Conservation (phyloP, 2,113 vertebrate species). For the Hyperoodon ampullatus region DNA sequence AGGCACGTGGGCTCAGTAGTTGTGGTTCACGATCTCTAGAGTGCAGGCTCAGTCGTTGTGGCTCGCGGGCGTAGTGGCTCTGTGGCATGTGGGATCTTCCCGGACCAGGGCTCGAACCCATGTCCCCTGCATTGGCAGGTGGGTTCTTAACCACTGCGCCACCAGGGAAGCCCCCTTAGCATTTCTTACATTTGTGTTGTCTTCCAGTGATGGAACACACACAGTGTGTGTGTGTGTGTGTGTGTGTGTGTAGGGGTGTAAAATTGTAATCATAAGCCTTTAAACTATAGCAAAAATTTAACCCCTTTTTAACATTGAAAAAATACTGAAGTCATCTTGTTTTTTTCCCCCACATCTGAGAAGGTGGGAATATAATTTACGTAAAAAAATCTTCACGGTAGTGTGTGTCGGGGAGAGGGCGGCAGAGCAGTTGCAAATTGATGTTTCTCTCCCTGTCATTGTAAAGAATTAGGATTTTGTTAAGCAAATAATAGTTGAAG, state of each 20-base stretch:
- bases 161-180: too few relatives aligned
- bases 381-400: background rate
- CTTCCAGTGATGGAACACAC: background rate
- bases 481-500: background rate
- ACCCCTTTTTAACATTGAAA: background rate
- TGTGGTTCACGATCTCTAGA: too few relatives aligned
- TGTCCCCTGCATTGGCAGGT: too few relatives aligned
- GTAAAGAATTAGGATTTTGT: background rate
- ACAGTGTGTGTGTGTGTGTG: too few relatives aligned
- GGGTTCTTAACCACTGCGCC: too few relatives aligned
- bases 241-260: background rate
- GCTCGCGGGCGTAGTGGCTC: too few relatives aligned
- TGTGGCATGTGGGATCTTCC: too few relatives aligned
- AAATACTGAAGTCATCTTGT: background rate
- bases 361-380: too few relatives aligned
- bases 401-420: background rate
- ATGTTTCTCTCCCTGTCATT: background rate
- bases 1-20: too few relatives aligned
- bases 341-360: background rate
- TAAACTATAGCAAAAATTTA: background rate
- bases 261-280: background rate
- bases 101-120: too few relatives aligned
- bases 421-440: too few relatives aligned
- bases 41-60: too few relatives aligned
- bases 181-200: background rate